Evolutionary conservation across 2,113 vertebrate genomes (phyloP).

Genomic region (Vidua macroura): DNA sequence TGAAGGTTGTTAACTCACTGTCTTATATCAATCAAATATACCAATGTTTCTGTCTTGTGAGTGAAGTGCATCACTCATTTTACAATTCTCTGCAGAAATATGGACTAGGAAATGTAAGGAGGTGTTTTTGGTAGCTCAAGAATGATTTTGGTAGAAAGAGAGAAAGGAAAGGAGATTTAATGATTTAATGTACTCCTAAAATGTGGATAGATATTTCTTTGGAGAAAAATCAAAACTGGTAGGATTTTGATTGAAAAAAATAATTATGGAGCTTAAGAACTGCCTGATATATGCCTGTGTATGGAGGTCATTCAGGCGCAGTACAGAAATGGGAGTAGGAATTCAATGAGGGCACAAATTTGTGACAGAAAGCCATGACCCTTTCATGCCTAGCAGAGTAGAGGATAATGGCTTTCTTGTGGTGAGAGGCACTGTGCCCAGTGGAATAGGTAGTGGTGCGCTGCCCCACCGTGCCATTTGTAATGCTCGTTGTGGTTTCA

Average conservation of each 20-base stretch:
- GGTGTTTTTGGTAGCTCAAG: rapidly evolving
- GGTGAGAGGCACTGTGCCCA: not conserved
- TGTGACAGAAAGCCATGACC: not conserved
- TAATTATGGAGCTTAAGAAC: not conserved
- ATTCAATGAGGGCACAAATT: not conserved
- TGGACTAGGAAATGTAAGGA: not conserved
- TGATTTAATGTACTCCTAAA: not conserved
- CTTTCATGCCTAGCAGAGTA: not conserved
- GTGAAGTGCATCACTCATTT: not conserved
- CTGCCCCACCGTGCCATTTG: not conserved
- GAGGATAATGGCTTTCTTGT: not conserved
- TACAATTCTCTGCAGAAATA: not conserved
- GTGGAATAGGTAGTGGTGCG: not conserved
- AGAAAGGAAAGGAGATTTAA: not conserved
- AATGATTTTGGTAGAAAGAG: not conserved
- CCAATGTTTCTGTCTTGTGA: not conserved
- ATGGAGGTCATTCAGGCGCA: not conserved
- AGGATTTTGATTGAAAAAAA: not conserved
- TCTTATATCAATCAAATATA: not conserved
- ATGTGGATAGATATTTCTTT: not conserved
- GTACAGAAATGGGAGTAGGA: not conserved
- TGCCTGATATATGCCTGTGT: not conserved
- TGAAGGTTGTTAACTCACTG: not conserved
- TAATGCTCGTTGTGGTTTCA: not conserved
- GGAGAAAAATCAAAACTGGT: not conserved